Conservation (phyloP, 2,888 invertebrate species). For the Leptodirus hochenwartii region DNA sequence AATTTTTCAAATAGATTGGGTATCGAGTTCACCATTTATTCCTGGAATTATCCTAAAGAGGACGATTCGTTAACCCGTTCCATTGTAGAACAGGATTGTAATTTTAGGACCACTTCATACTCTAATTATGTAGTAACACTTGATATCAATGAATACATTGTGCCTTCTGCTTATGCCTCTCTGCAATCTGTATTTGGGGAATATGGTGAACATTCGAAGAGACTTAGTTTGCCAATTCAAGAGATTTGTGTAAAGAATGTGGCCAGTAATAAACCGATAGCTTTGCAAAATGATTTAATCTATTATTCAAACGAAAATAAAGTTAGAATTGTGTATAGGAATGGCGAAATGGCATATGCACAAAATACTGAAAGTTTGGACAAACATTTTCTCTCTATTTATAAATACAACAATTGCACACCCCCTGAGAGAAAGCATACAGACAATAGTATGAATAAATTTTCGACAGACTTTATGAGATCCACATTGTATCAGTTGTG, state of each 20-base stretch:
- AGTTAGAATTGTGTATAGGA: conserved; percentile 18
- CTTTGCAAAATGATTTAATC: conserved; percentile 21
- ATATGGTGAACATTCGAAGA: conserved; percentile 32
- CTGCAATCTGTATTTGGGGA: conserved; percentile 34
- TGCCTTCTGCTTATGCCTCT: conserved; percentile 37
- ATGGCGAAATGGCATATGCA: no score
- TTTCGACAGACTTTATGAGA: conserved; percentile 22
- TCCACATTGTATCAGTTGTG: conserved; percentile 23
- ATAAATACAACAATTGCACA: conserved; percentile 22
- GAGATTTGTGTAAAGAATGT: no score
- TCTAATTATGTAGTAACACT: conserved; percentile 35
- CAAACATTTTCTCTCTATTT: conserved; percentile 19
- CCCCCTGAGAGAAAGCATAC: conserved; percentile 16
- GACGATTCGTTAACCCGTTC: conserved; percentile 23
- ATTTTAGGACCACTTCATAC: conserved; percentile 34
- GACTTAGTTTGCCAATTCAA: no score
- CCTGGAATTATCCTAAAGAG: conserved; percentile 47
- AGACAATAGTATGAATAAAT: conserved; percentile 21
- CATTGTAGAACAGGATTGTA: conserved; percentile 45
- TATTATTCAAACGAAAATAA: conserved; percentile 18
- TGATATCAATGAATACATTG: conserved; percentile 47
- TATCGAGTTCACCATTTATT: conserved; percentile 35
- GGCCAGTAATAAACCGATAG: conserved; percentile 21
- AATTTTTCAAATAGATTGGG: conserved; percentile 23
- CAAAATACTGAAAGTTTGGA: conserved; percentile 17